Percentiles rank a stretch among this genome's conserved stretches.
Conservation (phyloP, 2,888 invertebrate species). For the Cryptophagus acutangulus region DNA sequence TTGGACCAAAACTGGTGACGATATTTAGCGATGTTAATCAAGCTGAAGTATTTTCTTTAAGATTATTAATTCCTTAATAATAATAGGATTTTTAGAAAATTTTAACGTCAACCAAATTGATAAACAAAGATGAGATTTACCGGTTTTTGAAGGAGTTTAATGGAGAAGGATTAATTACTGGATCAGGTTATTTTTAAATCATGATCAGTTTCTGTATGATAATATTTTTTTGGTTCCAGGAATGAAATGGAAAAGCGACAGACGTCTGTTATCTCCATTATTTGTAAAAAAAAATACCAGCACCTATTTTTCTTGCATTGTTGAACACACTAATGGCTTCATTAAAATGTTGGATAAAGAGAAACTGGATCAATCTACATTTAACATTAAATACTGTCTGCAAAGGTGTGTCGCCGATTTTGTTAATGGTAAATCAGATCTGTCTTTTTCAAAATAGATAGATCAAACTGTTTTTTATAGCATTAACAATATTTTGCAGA, state of each 20-base stretch:
- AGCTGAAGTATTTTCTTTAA: conserved; percentile 1
- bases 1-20: conserved; percentile 28
- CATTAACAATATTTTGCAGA: too few species aligned
- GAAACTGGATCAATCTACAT: neutral
- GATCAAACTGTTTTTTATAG: too few species aligned
- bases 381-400: neutral
- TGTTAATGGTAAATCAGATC: neutral
- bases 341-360: neutral
- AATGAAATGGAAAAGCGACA: neutral
- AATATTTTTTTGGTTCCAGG: too few species aligned
- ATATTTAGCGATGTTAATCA: too few species aligned
- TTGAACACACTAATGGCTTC: neutral
- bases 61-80: neutral
- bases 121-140: conserved; percentile 29
- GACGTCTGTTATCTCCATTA: neutral
- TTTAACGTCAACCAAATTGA: conserved; percentile 24
- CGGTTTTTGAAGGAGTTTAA: conserved; percentile 26
- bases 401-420: neutral
- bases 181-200: too few species aligned
- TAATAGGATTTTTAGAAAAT: conserved; percentile 2
- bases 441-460: too few species aligned
- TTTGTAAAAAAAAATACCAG: neutral
- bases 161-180: conserved; percentile 29
- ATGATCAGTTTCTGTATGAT: too few species aligned
- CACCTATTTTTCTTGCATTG: neutral